A percentile compares a stretch with the other conserved stretches of the same genome.
phyloP scores from a whole-genome alignment of 2,797 vertebrate genomes.

The Pseudochirops corinnae region DNA sequence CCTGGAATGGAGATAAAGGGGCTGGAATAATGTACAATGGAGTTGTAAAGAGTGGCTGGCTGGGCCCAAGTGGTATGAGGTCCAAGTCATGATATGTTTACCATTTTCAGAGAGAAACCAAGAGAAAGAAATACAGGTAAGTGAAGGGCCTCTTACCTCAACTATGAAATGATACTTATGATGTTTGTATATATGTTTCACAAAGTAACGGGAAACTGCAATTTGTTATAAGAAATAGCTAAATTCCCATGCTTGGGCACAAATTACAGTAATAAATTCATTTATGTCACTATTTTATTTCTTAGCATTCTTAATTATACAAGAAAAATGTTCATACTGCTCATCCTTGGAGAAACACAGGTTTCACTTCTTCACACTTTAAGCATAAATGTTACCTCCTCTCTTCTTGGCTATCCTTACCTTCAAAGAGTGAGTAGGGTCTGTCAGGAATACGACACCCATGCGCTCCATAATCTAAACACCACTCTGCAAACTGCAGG shows the following conservation, averaged over 20 bases:
- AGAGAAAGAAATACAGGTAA: background rate
- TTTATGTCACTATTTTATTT: background rate
- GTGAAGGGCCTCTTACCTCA: background rate
- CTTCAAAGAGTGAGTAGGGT: slow-evolving; percentile 99
- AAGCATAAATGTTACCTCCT: background rate
- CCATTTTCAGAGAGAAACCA: background rate
- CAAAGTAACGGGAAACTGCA: background rate
- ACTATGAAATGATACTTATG: background rate
- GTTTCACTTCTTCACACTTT: fast-evolving
- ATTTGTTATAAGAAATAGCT: background rate
- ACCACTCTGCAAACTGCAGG: slow-evolving; percentile 97
- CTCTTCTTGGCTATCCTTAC: slow-evolving; percentile 81
- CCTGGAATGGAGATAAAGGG: background rate
- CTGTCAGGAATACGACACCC: slow-evolving; percentile 98
- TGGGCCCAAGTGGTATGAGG: background rate
- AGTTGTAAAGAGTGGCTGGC: background rate
- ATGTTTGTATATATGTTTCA: background rate
- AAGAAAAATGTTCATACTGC: background rate
- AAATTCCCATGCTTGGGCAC: background rate
- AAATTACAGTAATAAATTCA: background rate
- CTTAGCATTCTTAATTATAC: background rate
- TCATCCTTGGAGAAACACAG: background rate
- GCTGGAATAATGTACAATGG: background rate
- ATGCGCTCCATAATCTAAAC: slow-evolving; percentile 95
- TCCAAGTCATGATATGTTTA: background rate